Conservation (phyloP, 2,888 invertebrate species). For the Ligdia adustata region DNA sequence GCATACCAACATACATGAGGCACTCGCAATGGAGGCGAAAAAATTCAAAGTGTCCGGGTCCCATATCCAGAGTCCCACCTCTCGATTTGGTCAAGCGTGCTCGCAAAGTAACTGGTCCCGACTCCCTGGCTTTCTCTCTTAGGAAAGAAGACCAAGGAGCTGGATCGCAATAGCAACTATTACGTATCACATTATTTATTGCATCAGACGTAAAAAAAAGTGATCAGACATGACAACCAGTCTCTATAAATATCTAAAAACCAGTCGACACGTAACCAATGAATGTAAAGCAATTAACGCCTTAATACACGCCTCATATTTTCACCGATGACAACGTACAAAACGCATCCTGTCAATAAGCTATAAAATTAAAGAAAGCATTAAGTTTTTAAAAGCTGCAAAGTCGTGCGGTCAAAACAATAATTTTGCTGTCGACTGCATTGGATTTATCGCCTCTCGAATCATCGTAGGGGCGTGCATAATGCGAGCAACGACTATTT, state of each 20-base stretch:
- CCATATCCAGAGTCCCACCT: conserved; percentile 17
- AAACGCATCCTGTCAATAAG: conserved; percentile 60
- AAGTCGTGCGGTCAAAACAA: conserved; percentile 76
- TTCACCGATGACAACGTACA: conserved; percentile 49
- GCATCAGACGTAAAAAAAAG: conserved; percentile 32
- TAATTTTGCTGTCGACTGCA: conserved; percentile 80
- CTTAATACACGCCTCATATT: conserved; percentile 25
- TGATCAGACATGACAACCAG: conserved; percentile 9
- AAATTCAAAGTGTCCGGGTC: conserved; percentile 18
- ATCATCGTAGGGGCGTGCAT: conserved; percentile 81
- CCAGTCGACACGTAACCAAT: conserved; percentile 11
- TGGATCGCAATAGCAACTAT: conserved; percentile 35
- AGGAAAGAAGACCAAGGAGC: conserved; percentile 45
- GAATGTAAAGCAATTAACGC: conserved; percentile 21
- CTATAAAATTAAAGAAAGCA: conserved; percentile 60
- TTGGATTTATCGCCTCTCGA: conserved; percentile 76
- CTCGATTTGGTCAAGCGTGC: conserved; percentile 56
- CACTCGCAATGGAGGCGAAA: conserved; percentile 41
- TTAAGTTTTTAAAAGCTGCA: conserved; percentile 54
- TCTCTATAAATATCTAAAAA: conserved; percentile 25
- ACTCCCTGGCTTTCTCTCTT: conserved; percentile 46
- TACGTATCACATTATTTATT: conserved; percentile 47
- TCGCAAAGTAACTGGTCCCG: conserved; percentile 30
- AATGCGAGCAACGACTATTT: conserved; percentile 74
- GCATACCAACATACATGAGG: conserved; percentile 31